These are phyloP conservation scores for Myanophis thanlyinensis DNA, from an alignment of 2,113 vertebrate genomes.

Conservation along the genomic window DNA sequence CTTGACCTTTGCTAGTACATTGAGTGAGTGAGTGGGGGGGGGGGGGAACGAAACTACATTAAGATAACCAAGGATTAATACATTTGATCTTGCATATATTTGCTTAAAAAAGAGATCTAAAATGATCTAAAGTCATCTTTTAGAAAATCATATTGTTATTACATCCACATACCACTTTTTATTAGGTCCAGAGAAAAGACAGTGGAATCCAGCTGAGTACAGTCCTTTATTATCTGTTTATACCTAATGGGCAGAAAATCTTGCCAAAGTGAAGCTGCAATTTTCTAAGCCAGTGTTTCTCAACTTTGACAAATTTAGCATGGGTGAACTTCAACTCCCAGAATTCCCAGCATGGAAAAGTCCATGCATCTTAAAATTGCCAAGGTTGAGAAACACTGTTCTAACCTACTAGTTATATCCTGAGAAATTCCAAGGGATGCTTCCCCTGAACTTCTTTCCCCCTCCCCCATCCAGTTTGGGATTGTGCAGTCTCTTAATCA, in stretches of 20 bases:
- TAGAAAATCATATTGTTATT: background rate
- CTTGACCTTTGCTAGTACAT: background rate
- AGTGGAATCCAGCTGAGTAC: no score
- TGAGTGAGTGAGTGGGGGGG: rapidly evolving
- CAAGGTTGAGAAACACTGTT: background rate
- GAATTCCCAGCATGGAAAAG: background rate
- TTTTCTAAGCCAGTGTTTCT: background rate
- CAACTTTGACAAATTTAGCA: background rate
- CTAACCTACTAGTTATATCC: background rate
- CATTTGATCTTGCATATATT: background rate
- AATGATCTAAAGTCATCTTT: background rate
- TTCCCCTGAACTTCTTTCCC: background rate
- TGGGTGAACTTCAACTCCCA: background rate
- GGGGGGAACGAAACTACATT: background rate
- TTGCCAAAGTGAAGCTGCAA: background rate
- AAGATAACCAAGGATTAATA: background rate
- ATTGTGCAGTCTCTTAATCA: background rate
- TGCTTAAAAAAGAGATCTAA: background rate
- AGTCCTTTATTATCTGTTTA: no score
- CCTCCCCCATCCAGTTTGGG: no score
- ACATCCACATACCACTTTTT: background rate
- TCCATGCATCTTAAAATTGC: background rate
- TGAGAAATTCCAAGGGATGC: background rate
- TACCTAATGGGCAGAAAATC: no score
- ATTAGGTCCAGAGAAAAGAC: no score